Evolutionary conservation across 2,113 vertebrate species (phyloP).

Genomic region (Neogobius melanostomus): DNA sequence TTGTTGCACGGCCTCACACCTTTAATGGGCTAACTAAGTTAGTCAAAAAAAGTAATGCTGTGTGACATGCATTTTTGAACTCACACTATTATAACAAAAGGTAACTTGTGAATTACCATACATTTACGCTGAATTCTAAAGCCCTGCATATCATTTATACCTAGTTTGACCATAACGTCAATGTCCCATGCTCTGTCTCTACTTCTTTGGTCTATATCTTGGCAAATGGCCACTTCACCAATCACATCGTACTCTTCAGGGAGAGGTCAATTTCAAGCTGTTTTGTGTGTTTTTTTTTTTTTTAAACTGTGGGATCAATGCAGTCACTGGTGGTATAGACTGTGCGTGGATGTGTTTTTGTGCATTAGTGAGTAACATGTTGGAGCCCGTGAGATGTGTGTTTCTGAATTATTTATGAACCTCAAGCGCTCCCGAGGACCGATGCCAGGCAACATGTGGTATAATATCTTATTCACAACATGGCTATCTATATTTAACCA

Average conservation of each 20-base stretch:
- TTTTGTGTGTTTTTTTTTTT: conserved; percentile 7
- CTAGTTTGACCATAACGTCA: neutral
- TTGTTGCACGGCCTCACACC: too few relatives aligned
- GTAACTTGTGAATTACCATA: too few relatives aligned
- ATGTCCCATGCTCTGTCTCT: neutral
- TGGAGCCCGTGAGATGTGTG: conserved; percentile 38
- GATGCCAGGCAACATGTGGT: conserved; percentile 40
- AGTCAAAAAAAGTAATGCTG: too few relatives aligned
- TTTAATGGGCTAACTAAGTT: too few relatives aligned
- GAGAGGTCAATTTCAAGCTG: conserved; percentile 39
- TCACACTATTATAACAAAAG: too few relatives aligned
- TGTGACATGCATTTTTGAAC: too few relatives aligned
- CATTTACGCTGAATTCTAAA: too few relatives aligned
- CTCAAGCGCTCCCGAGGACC: conserved; percentile 64
- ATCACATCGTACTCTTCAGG: conserved; percentile 23
- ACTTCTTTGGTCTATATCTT: neutral
- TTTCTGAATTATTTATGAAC: conserved; percentile 66
- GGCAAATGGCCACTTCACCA: conserved; percentile 8
- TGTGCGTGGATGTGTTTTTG: conserved; percentile 29
- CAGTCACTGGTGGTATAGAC: conserved; percentile 10
- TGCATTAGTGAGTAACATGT: conserved; percentile 33
- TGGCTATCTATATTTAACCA: conserved; percentile 55
- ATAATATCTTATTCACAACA: conserved; percentile 60
- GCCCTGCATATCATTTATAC: conserved; percentile 16
- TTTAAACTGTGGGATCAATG: conserved; percentile 48